Percentiles rank a stretch among this genome's conserved stretches.
These are phyloP conservation scores for Trichopria drosophilae DNA, from an alignment of 2,888 invertebrate genomes.

Conservation along the genomic window DNA sequence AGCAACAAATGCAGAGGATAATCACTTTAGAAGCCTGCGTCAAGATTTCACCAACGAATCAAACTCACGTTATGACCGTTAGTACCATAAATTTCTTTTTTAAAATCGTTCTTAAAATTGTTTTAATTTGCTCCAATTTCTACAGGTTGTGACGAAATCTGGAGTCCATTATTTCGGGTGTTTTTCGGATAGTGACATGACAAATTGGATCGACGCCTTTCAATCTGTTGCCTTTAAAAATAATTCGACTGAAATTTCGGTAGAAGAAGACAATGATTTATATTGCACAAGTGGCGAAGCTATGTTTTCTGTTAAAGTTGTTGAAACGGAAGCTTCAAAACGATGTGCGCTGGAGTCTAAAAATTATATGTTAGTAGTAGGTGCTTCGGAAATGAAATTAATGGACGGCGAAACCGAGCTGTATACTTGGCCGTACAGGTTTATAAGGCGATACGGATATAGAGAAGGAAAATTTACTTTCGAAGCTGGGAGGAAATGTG, in stretches of 20 bases:
- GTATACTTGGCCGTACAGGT: constrained; percentile 83
- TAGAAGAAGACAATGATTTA: constrained; percentile 87
- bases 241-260: constrained; percentile 63
- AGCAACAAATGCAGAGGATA: constrained; percentile 70
- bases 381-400: constrained; percentile 75
- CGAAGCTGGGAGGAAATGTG: constrained; percentile 85
- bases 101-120: not conserved
- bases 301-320: constrained; percentile 76
- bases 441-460: constrained; percentile 82
- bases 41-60: constrained; percentile 68
- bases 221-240: constrained; percentile 82
- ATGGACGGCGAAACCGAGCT: constrained; percentile 68
- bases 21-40: constrained; percentile 86
- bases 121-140: no score
- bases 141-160: constrained; percentile 74
- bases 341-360: constrained; percentile 74
- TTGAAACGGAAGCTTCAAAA: constrained; percentile 76
- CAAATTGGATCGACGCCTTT: constrained; percentile 77
- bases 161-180: constrained; percentile 66
- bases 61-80: constrained; percentile 61
- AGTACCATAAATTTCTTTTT: constrained; percentile 36
- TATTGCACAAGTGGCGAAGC: constrained; percentile 85
- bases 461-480: constrained; percentile 84
- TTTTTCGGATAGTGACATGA: constrained; percentile 70
- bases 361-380: constrained; percentile 74